Evolutionary conservation across 2,888 invertebrate genomes (phyloP).

Genomic region (Unio pictorum): DNA sequence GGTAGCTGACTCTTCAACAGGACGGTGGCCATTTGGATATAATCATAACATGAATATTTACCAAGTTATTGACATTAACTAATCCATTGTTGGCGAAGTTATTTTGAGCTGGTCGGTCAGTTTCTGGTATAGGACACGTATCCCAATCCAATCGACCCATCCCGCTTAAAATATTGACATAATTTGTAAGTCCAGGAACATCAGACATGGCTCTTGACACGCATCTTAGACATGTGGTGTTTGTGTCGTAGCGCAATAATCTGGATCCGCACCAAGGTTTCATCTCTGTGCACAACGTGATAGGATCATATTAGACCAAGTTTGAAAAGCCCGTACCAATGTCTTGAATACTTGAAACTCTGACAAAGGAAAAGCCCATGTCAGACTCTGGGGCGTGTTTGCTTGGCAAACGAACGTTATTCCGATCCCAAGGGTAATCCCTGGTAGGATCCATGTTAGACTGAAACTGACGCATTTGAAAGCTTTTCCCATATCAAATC

Average conservation of each 20-base stretch:
- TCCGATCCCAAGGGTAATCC: slow-evolving; percentile 19
- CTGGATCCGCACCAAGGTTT: slow-evolving; percentile 15
- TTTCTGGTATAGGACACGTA: too few species aligned
- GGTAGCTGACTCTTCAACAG: not conserved
- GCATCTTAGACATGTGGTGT: slow-evolving; percentile 14
- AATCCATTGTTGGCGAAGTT: slow-evolving; percentile 5
- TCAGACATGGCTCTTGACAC: slow-evolving; percentile 16
- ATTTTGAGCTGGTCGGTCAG: too few species aligned
- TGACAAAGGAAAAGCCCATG: slow-evolving; percentile 20
- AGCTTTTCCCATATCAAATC: slow-evolving; percentile 51
- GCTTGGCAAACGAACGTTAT: slow-evolving; percentile 4
- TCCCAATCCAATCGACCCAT: too few species aligned
- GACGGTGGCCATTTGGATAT: slow-evolving; percentile 15
- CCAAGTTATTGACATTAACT: slow-evolving; percentile 7
- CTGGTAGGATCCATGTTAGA: slow-evolving; percentile 10
- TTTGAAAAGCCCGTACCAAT: slow-evolving; percentile 13
- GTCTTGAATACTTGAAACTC: slow-evolving; percentile 8
- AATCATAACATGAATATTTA: slow-evolving; percentile 18
- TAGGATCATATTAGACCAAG: slow-evolving; percentile 20
- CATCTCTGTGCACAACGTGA: slow-evolving; percentile 17
- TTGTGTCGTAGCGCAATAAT: slow-evolving; percentile 22
- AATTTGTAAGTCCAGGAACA: slow-evolving; percentile 5
- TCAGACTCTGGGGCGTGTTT: slow-evolving; percentile 16
- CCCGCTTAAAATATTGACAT: too few species aligned
- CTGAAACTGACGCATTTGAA: slow-evolving; percentile 18